phyloP scores from a whole-genome alignment of 2,113 vertebrate genomes.

The Atrichornis clamosus region DNA sequence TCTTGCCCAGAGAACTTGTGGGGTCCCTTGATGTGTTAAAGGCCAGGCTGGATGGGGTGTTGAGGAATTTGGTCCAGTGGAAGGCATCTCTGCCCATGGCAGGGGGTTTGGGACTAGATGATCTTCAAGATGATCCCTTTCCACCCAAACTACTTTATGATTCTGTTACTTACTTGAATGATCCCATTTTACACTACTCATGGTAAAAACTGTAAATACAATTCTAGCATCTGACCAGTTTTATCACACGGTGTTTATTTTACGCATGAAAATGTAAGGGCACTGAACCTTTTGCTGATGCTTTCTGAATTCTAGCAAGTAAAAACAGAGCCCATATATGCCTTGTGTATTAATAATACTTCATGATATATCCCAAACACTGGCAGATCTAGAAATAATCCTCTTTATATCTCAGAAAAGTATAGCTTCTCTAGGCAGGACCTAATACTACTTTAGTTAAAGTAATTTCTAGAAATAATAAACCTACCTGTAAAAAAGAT shows the following conservation, averaged over 20 bases:
- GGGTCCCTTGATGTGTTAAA: neutral
- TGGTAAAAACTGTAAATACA: neutral
- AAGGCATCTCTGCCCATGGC: neutral
- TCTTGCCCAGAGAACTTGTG: neutral
- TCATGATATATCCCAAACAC: neutral
- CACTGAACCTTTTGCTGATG: neutral
- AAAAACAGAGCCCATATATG: neutral
- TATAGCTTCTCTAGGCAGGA: neutral
- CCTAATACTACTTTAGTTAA: neutral
- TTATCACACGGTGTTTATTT: neutral
- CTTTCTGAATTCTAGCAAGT: neutral
- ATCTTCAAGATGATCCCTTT: neutral
- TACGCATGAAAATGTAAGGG: neutral
- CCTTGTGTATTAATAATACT: neutral
- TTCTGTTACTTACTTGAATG: neutral
- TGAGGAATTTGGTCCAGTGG: neutral
- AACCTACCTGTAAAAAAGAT: constrained; percentile 80
- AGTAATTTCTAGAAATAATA: neutral
- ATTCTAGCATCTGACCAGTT: neutral
- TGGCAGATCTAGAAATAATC: neutral
- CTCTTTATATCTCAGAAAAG: neutral
- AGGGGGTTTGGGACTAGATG: neutral
- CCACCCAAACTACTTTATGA: neutral
- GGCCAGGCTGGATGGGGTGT: neutral
- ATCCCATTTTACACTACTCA: neutral